phyloP scores from a whole-genome alignment of 1,140 invertebrate genomes.

The Drosophila obscura region DNA sequence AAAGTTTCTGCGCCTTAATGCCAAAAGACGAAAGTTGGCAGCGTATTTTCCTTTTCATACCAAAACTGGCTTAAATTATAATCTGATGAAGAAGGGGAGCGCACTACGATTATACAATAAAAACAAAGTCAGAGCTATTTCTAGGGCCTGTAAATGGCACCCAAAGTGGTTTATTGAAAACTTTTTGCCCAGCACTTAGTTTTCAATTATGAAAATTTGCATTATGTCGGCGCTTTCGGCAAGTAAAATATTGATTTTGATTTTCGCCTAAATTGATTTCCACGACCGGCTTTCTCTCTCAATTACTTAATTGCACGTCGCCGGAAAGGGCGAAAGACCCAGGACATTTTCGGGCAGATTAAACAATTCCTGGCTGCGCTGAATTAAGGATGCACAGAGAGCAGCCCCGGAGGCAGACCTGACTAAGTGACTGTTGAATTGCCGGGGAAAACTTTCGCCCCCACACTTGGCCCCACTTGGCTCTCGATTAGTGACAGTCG shows the following conservation, averaged over 20 bases:
- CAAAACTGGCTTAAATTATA: slow-evolving; percentile 64
- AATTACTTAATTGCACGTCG: slow-evolving; percentile 71
- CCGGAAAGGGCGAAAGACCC: slow-evolving; percentile 11
- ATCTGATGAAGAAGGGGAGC: slow-evolving; percentile 8
- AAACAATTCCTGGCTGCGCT: slow-evolving; percentile 68
- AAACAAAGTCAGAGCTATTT: slow-evolving; percentile 20
- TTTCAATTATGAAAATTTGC: slow-evolving; percentile 81
- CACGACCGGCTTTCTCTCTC: slow-evolving; percentile 38
- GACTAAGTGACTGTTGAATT: slow-evolving; percentile 39
- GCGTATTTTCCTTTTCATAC: slow-evolving; percentile 76
- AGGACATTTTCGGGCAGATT: slow-evolving; percentile 57
- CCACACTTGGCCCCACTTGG: no score
- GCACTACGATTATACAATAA: slow-evolving; percentile 31
- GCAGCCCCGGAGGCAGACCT: slow-evolving; percentile 7
- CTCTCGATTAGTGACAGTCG: slow-evolving; percentile 48
- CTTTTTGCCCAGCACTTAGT: slow-evolving; percentile 73
- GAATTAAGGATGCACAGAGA: slow-evolving; percentile 45
- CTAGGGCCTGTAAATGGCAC: slow-evolving; percentile 29
- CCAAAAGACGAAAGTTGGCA: slow-evolving; percentile 50
- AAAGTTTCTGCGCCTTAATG: slow-evolving; percentile 61
- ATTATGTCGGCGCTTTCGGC: slow-evolving; percentile 60
- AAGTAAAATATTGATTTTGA: slow-evolving; percentile 77
- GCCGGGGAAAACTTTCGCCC: not conserved
- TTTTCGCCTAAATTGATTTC: slow-evolving; percentile 49
- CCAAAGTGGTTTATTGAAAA: slow-evolving; percentile 64